phyloP scores from a whole-genome alignment of 2,113 vertebrate species.

The Azemiops feae region DNA sequence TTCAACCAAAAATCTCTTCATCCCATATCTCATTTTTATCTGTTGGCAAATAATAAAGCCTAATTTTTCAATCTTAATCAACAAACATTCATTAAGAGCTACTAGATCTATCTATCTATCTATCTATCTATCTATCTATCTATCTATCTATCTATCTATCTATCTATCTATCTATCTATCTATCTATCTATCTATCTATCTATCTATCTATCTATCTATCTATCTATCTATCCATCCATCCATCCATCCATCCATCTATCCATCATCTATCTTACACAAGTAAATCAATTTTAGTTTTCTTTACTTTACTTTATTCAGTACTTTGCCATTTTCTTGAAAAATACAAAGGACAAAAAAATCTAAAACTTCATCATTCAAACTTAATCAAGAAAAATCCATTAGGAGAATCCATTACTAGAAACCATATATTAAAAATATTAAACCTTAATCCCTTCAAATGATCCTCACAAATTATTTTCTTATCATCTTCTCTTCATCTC shows the following conservation, averaged over 20 bases:
- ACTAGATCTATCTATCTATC: too few relatives aligned
- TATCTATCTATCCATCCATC: too few relatives aligned
- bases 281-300: neutral
- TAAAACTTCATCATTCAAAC: neutral
- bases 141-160: too few relatives aligned
- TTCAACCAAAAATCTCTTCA: neutral
- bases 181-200: too few relatives aligned
- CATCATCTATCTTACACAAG: neutral
- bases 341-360: neutral
- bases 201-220: too few relatives aligned
- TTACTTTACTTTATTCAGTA: neutral
- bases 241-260: too few relatives aligned
- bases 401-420: neutral
- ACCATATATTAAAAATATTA: neutral
- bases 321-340: neutral
- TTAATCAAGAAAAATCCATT: neutral
- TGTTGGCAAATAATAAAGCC: neutral
- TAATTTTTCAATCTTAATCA: neutral
- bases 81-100: neutral
- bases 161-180: too few relatives aligned
- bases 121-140: too few relatives aligned
- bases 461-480: neutral
- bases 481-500: neutral
- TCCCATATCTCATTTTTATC: neutral
- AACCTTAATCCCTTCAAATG: neutral